Evolutionary conservation across 2,888 invertebrate species (phyloP), one percentile per base, ranked within the genome.

Genomic region (Napeogenes sylphis): DNA sequence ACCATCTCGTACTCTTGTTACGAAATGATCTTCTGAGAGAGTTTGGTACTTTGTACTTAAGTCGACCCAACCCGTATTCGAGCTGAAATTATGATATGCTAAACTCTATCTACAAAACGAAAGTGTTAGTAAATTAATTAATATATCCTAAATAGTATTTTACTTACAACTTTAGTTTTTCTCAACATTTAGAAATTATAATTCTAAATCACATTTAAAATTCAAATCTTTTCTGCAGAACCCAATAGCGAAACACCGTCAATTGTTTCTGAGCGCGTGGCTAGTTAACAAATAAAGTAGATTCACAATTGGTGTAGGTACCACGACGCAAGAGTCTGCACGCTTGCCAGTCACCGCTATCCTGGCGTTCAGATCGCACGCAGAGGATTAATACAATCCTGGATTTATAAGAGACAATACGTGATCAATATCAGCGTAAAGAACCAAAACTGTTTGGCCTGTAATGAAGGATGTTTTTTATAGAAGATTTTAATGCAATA

Each of bases 211-310:
- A 77, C 79, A 80, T 83, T 78, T 81, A 84, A 86, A 21, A 21
- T 21, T 21, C 21, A 21, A 21, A 83, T 86, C 85, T 86, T 86
- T 87, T 85, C 84, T 85, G 76, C 77, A 74, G 75, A 80, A 78
- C 77, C 79, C 75, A 78, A 79, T 82, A 81, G 80, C 82, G 82
- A 81, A 65, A 81, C 79, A 81, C 80, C 77, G 79, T 81, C 86
- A 87, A 88, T 89, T 90, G 88, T 87, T 89, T 89, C 87, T 82
- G 84, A 87, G 80, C 88, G 88, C 87, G 87, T 88, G 90, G 85
- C 84, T 81, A 82, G 88, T 89, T 87, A 88, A 83, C 84, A 84
- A 88, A 88, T 89, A 87, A 87, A 87, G 83, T 83, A 84, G 73
- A 78, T 81, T 80, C 76, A 88, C 90, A 90, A 90, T 90, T 90